A percentile compares a stretch with the other conserved stretches of the same genome.
Conservation (phyloP, 2,888 invertebrate species). For the Arctia plantaginis region DNA sequence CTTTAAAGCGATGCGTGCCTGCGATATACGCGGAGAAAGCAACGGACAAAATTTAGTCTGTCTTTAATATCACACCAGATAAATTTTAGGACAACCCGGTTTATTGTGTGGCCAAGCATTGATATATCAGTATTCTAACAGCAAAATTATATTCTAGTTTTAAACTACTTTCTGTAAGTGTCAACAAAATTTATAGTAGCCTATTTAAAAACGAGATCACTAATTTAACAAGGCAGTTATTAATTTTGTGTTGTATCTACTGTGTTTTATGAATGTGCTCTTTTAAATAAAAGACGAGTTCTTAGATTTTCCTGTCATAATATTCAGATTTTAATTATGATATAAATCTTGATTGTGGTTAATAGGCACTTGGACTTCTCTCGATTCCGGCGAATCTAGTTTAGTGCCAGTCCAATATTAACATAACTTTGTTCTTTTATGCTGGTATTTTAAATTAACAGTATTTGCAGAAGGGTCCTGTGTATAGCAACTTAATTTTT, state of each 20-base stretch:
- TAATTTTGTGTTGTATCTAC: neutral
- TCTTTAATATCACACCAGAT: neutral
- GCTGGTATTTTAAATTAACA: too few species aligned
- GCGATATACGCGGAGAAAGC: neutral
- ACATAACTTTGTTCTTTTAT: too few species aligned
- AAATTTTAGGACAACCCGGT: neutral
- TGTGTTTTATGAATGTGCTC: neutral
- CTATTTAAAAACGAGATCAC: neutral
- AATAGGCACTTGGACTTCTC: too few species aligned
- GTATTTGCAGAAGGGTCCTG: too few species aligned
- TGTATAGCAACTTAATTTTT: too few species aligned
- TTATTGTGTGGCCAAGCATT: neutral
- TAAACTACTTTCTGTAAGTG: neutral
- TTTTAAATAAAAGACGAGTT: neutral
- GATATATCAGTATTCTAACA: neutral
- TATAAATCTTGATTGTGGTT: too few species aligned
- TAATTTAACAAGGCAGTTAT: neutral
- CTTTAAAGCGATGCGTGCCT: too few species aligned
- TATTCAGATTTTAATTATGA: too few species aligned
- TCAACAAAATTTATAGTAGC: neutral
- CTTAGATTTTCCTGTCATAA: neutral
- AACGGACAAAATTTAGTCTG: neutral
- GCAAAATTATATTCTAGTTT: neutral
- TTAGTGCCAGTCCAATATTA: too few species aligned
- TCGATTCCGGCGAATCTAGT: too few species aligned